Evolutionary conservation across 1,140 invertebrate species (phyloP).

Genomic region (Doryteuthis pealeii): DNA sequence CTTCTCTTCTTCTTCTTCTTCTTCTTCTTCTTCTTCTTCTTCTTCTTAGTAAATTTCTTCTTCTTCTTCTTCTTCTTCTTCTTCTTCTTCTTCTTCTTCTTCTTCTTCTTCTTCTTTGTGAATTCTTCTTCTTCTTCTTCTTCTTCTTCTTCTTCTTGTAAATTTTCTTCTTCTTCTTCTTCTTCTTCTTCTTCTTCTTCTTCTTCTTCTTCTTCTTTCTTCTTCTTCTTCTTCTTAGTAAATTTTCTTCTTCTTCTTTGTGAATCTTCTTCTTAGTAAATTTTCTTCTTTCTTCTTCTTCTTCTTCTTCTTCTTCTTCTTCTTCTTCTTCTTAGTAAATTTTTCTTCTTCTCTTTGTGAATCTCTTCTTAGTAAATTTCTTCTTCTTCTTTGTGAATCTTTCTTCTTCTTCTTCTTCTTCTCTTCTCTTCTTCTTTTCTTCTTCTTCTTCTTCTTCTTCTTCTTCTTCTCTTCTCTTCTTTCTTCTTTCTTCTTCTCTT

Average conservation of each 20-base stretch:
- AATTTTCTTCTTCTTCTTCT: conserved; percentile 5
- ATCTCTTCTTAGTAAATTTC: conserved; percentile 10
- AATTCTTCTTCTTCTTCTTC: conserved; percentile 4
- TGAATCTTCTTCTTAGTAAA: too few species aligned
- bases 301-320: not conserved
- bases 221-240: too few species aligned
- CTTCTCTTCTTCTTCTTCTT: not conserved
- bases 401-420: too few species aligned
- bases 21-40: not conserved
- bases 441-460: too few species aligned
- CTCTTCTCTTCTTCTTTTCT: too few species aligned
- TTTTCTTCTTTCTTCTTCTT: conserved; percentile 7
- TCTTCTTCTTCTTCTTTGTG: too few species aligned
- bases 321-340: too few species aligned
- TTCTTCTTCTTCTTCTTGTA: not conserved
- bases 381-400: too few species aligned
- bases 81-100: not conserved
- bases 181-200: not conserved
- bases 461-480: too few species aligned
- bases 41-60: too few species aligned
- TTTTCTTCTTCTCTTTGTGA: conserved; percentile 12
- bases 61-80: not conserved
- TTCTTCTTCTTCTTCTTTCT: not conserved
- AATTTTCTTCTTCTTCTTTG: too few species aligned
- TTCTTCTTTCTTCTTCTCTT: too few species aligned